Conservation (phyloP, 2,888 invertebrate species). For the Brenthis daphne region DNA sequence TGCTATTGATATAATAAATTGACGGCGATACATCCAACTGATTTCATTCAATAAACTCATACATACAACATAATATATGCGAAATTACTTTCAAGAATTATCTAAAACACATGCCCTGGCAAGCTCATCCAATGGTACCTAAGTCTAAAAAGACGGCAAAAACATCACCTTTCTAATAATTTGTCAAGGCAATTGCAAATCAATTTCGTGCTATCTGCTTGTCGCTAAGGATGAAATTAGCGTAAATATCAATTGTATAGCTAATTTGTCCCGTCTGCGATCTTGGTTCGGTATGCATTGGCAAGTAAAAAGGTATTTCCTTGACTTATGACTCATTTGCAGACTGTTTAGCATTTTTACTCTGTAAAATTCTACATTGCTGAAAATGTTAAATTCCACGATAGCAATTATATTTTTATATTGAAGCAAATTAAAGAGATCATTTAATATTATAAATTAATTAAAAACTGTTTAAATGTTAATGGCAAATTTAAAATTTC, state of each 20-base stretch:
- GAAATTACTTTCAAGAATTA: constrained; percentile 19
- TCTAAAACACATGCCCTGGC: constrained; percentile 23
- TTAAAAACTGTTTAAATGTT: too few relatives aligned
- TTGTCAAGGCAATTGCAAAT: constrained; percentile 13
- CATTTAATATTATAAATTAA: too few relatives aligned
- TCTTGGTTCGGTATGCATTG: constrained; percentile 45
- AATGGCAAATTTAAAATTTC: too few relatives aligned
- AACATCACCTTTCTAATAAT: constrained; percentile 1
- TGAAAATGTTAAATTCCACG: constrained; percentile 9
- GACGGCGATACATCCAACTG: constrained; percentile 22
- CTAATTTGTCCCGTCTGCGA: constrained; percentile 31
- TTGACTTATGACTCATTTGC: constrained; percentile 58
- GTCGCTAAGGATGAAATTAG: constrained; percentile 23
- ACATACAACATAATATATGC: background rate
- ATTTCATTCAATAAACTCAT: constrained; percentile 15
- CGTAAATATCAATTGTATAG: constrained; percentile 11
- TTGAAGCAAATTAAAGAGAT: too few relatives aligned
- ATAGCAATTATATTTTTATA: too few relatives aligned
- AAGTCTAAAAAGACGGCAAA: constrained; percentile 1
- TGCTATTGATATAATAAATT: constrained; percentile 28
- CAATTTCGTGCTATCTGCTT: background rate
- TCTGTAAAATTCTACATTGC: constrained; percentile 1
- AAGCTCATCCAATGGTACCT: background rate
- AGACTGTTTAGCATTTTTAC: constrained; percentile 31
- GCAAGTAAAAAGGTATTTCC: constrained; percentile 63